phyloP scores from a whole-genome alignment of 2,113 vertebrate genomes.

The Mus spicilegus region DNA sequence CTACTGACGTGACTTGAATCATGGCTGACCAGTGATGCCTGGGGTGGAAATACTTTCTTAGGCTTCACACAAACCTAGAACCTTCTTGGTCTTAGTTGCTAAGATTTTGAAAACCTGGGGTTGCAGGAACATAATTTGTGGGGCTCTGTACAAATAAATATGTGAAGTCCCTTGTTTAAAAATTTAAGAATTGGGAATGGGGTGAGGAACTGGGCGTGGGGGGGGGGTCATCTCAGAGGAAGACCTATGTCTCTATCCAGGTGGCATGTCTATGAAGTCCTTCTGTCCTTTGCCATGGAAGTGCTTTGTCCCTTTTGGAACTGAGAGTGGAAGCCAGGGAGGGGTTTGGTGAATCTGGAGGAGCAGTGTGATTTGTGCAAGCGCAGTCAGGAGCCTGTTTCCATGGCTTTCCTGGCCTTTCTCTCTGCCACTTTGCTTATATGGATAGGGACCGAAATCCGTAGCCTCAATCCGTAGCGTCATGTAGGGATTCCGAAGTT shows the following conservation, averaged over 20 bases:
- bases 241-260: not conserved
- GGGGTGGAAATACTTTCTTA: not conserved
- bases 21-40: not conserved
- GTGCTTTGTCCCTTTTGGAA: not conserved
- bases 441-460: not conserved
- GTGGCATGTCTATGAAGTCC: not conserved
- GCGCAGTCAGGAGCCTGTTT: not conserved
- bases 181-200: not conserved
- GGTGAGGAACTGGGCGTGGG: too few species aligned
- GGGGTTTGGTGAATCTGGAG: accelerated
- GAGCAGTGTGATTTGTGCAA: too few species aligned
- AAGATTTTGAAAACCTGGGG: not conserved
- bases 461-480: not conserved
- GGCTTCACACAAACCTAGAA: accelerated
- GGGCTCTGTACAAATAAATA: not conserved
- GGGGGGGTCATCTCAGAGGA: not conserved
- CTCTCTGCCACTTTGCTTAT: not conserved
- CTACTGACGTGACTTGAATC: not conserved
- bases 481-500: not conserved
- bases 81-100: not conserved
- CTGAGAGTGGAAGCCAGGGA: not conserved
- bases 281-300: not conserved
- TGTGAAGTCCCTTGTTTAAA: not conserved
- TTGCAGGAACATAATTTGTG: not conserved
- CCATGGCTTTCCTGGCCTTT: not conserved